Percentiles rank a stretch among this genome's conserved stretches.
Conservation (phyloP, 2,888 invertebrate species). For the Amaurobius ferox region DNA sequence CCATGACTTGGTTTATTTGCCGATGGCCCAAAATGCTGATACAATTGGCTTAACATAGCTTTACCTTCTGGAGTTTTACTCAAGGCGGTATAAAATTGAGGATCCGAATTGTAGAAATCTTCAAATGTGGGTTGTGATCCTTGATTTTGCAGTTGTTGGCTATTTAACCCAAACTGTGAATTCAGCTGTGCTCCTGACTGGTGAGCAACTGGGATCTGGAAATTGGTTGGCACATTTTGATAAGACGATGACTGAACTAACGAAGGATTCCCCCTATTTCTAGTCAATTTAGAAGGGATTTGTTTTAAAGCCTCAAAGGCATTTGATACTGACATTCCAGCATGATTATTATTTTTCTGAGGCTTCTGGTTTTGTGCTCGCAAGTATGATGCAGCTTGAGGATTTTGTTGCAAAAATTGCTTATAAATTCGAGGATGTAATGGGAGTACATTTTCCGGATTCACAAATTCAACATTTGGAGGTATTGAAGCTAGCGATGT, state of each 20-base stretch:
- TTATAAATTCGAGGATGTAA: slow-evolving; percentile 60
- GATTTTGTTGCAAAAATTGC: slow-evolving; percentile 51
- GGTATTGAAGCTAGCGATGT: slow-evolving; percentile 39
- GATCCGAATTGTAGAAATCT: slow-evolving; percentile 32
- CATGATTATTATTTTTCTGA: background rate
- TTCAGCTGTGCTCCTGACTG: background rate
- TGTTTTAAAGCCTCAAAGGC: background rate
- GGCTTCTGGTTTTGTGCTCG: background rate
- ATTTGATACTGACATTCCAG: background rate
- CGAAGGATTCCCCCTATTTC: slow-evolving; percentile 32
- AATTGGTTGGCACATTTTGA: slow-evolving; percentile 19
- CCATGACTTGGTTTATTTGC: background rate
- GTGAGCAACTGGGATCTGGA: slow-evolving; percentile 15
- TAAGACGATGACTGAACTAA: background rate
- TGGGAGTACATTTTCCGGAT: slow-evolving; percentile 57
- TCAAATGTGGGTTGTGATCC: slow-evolving; percentile 12
- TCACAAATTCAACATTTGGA: slow-evolving; percentile 56
- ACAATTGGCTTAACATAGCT: slow-evolving; percentile 30
- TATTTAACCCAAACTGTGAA: slow-evolving; percentile 26
- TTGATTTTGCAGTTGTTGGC: background rate
- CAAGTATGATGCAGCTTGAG: slow-evolving; percentile 14
- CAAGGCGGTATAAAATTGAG: slow-evolving; percentile 32
- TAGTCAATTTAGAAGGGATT: background rate
- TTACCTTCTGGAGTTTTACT: slow-evolving; percentile 41
- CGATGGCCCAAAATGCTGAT: slow-evolving; percentile 23